phyloP scores from a whole-genome alignment of 2,113 vertebrate species.

The Myocastor coypus region DNA sequence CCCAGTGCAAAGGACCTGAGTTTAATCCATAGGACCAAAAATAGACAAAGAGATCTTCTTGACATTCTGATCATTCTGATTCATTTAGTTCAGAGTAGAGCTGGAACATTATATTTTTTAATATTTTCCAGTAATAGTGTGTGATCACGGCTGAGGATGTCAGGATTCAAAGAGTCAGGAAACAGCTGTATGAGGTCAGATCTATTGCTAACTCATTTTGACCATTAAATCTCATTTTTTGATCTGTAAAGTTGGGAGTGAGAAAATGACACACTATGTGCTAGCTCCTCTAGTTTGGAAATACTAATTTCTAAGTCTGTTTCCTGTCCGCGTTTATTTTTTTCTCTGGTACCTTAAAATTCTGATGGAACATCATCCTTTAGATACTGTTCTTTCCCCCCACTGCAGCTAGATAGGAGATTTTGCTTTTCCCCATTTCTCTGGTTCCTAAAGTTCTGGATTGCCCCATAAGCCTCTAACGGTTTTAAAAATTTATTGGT shows the following conservation, averaged over 20 bases:
- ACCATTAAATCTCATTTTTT: conserved; percentile 50
- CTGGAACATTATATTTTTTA: background rate
- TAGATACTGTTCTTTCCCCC: background rate
- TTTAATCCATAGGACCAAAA: background rate
- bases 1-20: background rate
- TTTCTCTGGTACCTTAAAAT: background rate
- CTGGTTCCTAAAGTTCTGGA: background rate
- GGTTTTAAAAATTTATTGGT: background rate
- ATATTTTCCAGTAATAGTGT: background rate
- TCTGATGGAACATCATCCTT: background rate
- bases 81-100: conserved; percentile 12
- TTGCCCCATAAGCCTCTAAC: background rate
- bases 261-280: background rate
- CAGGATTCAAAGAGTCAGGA: background rate
- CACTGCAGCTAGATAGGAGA: background rate
- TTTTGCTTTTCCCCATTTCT: background rate
- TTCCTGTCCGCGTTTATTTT: conserved; percentile 20
- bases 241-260: background rate
- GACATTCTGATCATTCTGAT: background rate
- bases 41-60: background rate
- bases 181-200: background rate
- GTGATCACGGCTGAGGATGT: background rate
- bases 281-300: conserved; percentile 53
- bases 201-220: background rate
- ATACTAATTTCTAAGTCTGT: conserved; percentile 11